Base-by-base conservation (phyloP, 2,797 vertebrate genomes). In the Natrix natrix region DNA sequence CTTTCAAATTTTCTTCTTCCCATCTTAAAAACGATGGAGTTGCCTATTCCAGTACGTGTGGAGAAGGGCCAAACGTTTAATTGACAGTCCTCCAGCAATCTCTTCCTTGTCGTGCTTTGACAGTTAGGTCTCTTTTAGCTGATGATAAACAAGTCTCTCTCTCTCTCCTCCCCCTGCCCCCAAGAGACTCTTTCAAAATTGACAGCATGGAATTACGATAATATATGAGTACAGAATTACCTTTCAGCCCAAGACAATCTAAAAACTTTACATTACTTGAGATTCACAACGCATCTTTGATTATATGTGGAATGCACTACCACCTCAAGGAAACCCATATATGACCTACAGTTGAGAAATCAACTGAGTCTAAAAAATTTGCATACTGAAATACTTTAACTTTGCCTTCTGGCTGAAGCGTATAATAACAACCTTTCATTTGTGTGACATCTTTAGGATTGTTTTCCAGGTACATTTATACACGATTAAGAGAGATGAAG, bases 91-190 rank as follows among this genome's bases (percentile, higher is more conserved):
- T 96, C 93, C 90, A 95, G 94, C 96, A 97, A 96, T 97, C 96
- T 97, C 96, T 95, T 96, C 56, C 95, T 95, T 97, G 96, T 97
- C 96, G 96, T 94, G 93, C 52, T 96, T 95, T 97, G 96, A 96
- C 96, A 97, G 94, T 60, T 94, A 92, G 1, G 94, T 92, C 94
- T 96, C 93, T 95, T 89, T 93, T 93, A 91, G 93, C 89, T 94
- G 88, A 96, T 2, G 1, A 94, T 96, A 97, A 97, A 96, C 96
- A 96, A 22, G 94, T 96, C 94, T 94, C 86, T 63, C 92, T 26
- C 5, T 11, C n/a, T 16, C 48, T 8, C 0, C 61, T 16, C 66
- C n/a, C 8, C 66, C 66, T 17, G 7, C 16, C 26, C 60, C 88
- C 94, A 95, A 95, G 91, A 93, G 93, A 95, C 86, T 69, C 93